phyloP scores from a whole-genome alignment of 2,113 vertebrate genomes.

The Hiodon alosoides region DNA sequence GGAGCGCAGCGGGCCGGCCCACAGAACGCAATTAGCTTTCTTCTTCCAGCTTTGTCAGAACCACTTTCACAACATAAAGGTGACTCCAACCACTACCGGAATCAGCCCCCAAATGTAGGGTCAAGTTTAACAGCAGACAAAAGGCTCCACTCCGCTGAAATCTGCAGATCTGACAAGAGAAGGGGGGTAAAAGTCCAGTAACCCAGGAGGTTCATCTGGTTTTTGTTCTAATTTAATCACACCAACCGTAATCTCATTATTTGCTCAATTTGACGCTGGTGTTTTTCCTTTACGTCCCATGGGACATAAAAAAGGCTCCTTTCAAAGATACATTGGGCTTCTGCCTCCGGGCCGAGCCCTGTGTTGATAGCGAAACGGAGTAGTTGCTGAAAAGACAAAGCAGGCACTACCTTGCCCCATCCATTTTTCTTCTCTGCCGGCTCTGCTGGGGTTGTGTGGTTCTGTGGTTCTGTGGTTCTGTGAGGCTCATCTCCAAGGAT shows the following conservation, averaged over 20 bases:
- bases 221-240: slow-evolving; percentile 36
- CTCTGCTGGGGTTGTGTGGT: no score
- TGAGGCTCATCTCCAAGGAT: no score
- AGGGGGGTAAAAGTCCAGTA: slow-evolving; percentile 13
- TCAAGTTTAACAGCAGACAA: background rate
- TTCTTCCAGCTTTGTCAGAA: no score
- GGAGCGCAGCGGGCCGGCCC: no score
- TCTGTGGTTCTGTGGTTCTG: no score
- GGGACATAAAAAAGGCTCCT: background rate
- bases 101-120: background rate
- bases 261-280: slow-evolving; percentile 31
- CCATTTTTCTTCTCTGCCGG: slow-evolving; percentile 14
- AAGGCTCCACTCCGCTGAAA: background rate
- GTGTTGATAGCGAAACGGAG: no score
- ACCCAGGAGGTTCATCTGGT: slow-evolving; percentile 32
- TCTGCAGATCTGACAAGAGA: slow-evolving; percentile 7
- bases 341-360: background rate
- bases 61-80: no score
- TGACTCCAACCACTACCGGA: background rate
- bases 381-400: no score
- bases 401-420: slow-evolving; percentile 26
- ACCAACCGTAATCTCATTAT: slow-evolving; percentile 36
- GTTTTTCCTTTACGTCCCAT: background rate
- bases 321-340: background rate
- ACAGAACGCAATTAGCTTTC: no score